These are phyloP conservation scores for Toxotes chatareus DNA, from an alignment of 2,113 vertebrate genomes.

Conservation along the genomic window DNA sequence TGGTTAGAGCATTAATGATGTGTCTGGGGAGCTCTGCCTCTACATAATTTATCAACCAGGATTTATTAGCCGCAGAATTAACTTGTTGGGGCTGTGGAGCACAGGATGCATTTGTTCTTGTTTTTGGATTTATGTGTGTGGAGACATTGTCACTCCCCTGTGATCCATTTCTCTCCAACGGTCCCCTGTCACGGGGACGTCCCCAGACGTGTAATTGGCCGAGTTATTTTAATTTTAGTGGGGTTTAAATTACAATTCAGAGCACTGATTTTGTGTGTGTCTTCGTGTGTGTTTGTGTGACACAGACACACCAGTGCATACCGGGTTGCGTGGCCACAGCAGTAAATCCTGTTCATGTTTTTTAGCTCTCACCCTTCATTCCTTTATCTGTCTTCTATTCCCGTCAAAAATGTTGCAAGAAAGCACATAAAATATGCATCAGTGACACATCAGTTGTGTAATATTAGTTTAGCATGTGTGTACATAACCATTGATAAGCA, in stretches of 20 bases:
- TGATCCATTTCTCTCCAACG: slow-evolving; percentile 66
- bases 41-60: slow-evolving; percentile 79
- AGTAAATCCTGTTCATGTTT: neutral
- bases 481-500: neutral
- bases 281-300: neutral
- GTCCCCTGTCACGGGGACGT: slow-evolving; percentile 35
- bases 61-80: slow-evolving; percentile 77
- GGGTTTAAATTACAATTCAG: slow-evolving; percentile 35
- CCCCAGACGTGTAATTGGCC: slow-evolving; percentile 52
- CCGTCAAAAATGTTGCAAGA: neutral
- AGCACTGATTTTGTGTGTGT: neutral
- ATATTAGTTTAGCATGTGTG: too few relatives aligned
- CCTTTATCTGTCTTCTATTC: neutral
- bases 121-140: slow-evolving; percentile 58
- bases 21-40: slow-evolving; percentile 61
- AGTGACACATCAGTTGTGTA: neutral
- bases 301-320: neutral
- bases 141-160: slow-evolving; percentile 48
- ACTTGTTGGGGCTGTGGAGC: slow-evolving; percentile 37
- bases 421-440: neutral
- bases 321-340: neutral
- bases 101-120: slow-evolving; percentile 52
- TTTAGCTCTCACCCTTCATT: neutral
- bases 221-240: slow-evolving; percentile 56
- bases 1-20: slow-evolving; percentile 79